A percentile compares a stretch with the other conserved stretches of the same genome.
These are phyloP conservation scores for Oithona nana DNA, from an alignment of 2,888 invertebrate genomes.

Conservation along the genomic window DNA sequence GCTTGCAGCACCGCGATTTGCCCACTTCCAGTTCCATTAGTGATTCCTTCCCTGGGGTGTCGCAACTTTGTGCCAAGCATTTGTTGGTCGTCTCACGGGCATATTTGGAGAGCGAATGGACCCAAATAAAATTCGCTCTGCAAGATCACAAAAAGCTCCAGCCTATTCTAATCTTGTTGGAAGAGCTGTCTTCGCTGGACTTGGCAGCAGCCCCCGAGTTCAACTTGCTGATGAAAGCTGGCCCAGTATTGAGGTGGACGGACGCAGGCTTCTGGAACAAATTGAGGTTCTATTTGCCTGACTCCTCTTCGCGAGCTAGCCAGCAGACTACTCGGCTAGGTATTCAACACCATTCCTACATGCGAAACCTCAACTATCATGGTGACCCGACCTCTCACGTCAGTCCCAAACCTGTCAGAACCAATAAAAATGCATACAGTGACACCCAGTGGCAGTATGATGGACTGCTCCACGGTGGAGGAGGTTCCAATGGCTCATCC, in stretches of 20 bases:
- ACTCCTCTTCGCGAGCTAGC: slow-evolving; percentile 10
- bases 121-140: slow-evolving; percentile 10
- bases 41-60: slow-evolving; percentile 6
- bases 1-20: slow-evolving; percentile 71
- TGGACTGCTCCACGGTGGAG: slow-evolving; percentile 3
- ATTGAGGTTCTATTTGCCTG: slow-evolving; percentile 28
- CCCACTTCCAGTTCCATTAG: slow-evolving; percentile 27
- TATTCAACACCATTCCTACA: not conserved
- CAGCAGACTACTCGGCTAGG: not conserved
- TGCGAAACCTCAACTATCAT: not conserved
- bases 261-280: slow-evolving; percentile 33
- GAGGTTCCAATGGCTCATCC: not conserved
- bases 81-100: slow-evolving; percentile 9
- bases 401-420: not conserved
- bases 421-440: not conserved
- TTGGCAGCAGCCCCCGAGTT: slow-evolving; percentile 47
- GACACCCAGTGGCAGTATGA: slow-evolving; percentile 10
- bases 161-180: slow-evolving; percentile 34
- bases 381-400: not conserved
- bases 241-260: slow-evolving; percentile 27
- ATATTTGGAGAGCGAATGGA: slow-evolving; percentile 15
- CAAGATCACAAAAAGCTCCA: not conserved
- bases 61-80: slow-evolving; percentile 10
- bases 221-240: slow-evolving; percentile 36
- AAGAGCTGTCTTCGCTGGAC: slow-evolving; percentile 47